Base-by-base conservation (phyloP, 2,113 vertebrate species). In the Pongo pygmaeus region DNA sequence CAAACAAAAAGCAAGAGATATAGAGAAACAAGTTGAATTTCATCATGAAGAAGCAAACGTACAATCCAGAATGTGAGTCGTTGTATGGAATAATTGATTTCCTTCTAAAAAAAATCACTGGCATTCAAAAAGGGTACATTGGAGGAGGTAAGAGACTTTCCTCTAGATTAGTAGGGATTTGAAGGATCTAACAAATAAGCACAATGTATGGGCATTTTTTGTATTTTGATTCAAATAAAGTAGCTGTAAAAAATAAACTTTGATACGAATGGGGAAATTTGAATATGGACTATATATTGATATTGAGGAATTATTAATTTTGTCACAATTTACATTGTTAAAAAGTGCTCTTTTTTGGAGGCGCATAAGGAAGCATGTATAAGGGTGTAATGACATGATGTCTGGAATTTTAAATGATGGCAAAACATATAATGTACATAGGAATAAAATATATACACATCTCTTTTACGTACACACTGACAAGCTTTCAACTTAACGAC, bases 351-450 rank as follows among this genome's bases (percentile, higher is more conserved):
- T 43, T 75, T 83, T 23, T 2, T 23, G 32, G 78, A 70, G 17
- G 48, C 72, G 18, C 80, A 4, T 72, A 74, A 86, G n/a, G 81
- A 86, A 86, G 3, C 43, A 77, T 48, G 25, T 77, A 8, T 77
- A 43, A 27, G 25, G 43, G 0, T 93, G 2, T 67, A 80, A 55
- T 50, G 55, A 89, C 20, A 22, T 52, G 30, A 35, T 77, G 8
- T 84, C 14, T 84, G 25, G 5, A 95, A 84, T 77, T 91, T 95
- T 69, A 84, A 90, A 84, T 94, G 57, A 84, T n/a, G 25, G 13
- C 52, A 84, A 77, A 94, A 67, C 43, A 48, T 86, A 35, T 52
- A 77, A 35, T n/a, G 3, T 75, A 18, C 61, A 22, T 80, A n/a
- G 32, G 32, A 57, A 70, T 70, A 70, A 93, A 79, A 87, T 79